Evolutionary conservation across 2,888 invertebrate genomes (phyloP).

Genomic region (Drosophila histrio): DNA sequence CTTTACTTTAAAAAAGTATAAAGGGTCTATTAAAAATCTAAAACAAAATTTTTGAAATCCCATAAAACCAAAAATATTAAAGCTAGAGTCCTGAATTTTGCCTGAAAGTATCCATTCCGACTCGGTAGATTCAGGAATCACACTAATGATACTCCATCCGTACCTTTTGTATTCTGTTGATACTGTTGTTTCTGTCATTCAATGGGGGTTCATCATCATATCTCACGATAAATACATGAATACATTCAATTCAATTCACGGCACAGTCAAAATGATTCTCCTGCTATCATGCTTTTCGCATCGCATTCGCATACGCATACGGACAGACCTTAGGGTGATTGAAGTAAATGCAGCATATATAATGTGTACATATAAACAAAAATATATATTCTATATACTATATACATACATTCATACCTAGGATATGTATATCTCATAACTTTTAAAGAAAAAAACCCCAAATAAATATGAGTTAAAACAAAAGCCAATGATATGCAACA

Average conservation of each 20-base stretch:
- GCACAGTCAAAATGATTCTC: background rate
- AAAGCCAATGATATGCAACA: constrained; percentile 16
- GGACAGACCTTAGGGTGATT: constrained; percentile 34
- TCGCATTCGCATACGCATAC: constrained; percentile 12
- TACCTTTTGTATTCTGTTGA: background rate
- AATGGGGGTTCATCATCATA: background rate
- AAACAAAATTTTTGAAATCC: no score
- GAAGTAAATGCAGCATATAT: constrained; percentile 16
- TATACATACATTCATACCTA: constrained; percentile 6
- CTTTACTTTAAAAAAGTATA: no score
- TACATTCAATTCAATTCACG: background rate
- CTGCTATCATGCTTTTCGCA: background rate
- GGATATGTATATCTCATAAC: constrained; percentile 19
- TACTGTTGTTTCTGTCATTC: constrained; percentile 21
- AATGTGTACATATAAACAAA: constrained; percentile 17
- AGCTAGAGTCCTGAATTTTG: no score
- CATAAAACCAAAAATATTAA: no score
- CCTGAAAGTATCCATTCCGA: no score
- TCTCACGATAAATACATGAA: background rate
- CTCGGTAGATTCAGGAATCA: no score
- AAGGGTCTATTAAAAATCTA: no score
- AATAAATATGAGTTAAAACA: constrained; percentile 17
- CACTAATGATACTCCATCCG: background rate
- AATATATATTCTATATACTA: constrained; percentile 6
- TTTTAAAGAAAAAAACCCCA: constrained; percentile 16